phyloP scores from a whole-genome alignment of 2,888 invertebrate species.

The Drosophila formosana region DNA sequence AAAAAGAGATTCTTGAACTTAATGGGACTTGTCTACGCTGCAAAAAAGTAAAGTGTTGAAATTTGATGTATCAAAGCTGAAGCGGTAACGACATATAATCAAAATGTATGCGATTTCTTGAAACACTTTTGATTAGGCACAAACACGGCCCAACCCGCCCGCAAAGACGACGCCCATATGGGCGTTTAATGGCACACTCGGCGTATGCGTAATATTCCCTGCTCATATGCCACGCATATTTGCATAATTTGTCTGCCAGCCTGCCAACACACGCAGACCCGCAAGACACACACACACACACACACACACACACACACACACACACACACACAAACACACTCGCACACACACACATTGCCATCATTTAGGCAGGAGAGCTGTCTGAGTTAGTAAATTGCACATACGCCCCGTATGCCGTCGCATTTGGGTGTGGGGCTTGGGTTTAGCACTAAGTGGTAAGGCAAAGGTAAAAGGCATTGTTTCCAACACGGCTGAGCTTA shows the following conservation, averaged over 20 bases:
- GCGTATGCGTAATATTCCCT: slow-evolving; percentile 75
- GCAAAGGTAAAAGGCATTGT: slow-evolving; percentile 39
- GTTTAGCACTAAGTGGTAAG: slow-evolving; percentile 4
- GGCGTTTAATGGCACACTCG: slow-evolving; percentile 71
- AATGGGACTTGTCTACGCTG: not conserved
- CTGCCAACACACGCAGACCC: slow-evolving; percentile 16
- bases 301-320: too few species aligned
- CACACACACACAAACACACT: slow-evolving; percentile 6
- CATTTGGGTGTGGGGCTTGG: slow-evolving; percentile 23
- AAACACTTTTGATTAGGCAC: slow-evolving; percentile 68
- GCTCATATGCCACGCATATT: slow-evolving; percentile 72
- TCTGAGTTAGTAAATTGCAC: slow-evolving; percentile 78
- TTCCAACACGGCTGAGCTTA: slow-evolving; percentile 31
- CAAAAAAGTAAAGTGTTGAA: slow-evolving; percentile 29
- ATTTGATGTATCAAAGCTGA: slow-evolving; percentile 24
- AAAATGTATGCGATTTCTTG: slow-evolving; percentile 48
- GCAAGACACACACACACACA: too few species aligned
- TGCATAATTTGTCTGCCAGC: slow-evolving; percentile 72
- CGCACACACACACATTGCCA: slow-evolving; percentile 60
- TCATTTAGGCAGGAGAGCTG: slow-evolving; percentile 70
- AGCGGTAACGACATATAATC: slow-evolving; percentile 46
- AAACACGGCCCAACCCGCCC: slow-evolving; percentile 23
- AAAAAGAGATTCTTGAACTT: not conserved
- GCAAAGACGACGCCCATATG: slow-evolving; percentile 24
- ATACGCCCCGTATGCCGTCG: slow-evolving; percentile 67